Conservation (phyloP, 2,113 vertebrate species). For the Periophthalmodon schlosseri region DNA sequence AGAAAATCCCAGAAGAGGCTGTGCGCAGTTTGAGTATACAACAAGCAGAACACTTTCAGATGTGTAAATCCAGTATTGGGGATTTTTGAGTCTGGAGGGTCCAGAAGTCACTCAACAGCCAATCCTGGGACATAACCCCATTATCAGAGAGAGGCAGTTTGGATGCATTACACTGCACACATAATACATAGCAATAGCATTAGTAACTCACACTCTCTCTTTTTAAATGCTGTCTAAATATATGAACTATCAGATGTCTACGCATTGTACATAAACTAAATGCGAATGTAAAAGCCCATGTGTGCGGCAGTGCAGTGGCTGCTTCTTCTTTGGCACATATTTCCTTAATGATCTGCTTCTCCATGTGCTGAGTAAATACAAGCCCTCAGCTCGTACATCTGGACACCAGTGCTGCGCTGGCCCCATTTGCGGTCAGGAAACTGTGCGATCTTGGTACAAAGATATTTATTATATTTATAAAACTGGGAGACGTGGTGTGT, state of each 20-base stretch:
- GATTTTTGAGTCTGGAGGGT: slow-evolving; percentile 50
- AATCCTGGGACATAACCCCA: slow-evolving; percentile 10
- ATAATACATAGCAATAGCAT: not conserved
- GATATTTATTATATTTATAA: slow-evolving; percentile 75
- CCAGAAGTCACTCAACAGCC: slow-evolving; percentile 47
- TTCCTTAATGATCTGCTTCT: slow-evolving; percentile 70
- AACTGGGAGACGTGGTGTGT: slow-evolving; percentile 55
- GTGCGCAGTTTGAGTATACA: slow-evolving; percentile 56
- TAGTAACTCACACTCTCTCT: not conserved
- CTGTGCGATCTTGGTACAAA: slow-evolving; percentile 69
- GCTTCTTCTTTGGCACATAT: slow-evolving; percentile 62
- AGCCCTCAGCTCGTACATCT: slow-evolving; percentile 62
- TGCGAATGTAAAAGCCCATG: slow-evolving; percentile 31
- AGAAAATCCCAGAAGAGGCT: slow-evolving; percentile 72
- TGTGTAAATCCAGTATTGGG: slow-evolving; percentile 63
- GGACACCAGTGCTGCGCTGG: slow-evolving; percentile 57
- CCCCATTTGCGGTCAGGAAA: slow-evolving; percentile 70
- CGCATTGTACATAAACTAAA: not conserved
- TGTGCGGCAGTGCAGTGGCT: slow-evolving; percentile 54
- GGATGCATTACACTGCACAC: not conserved
- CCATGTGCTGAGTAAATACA: slow-evolving; percentile 70
- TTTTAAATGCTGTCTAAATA: not conserved
- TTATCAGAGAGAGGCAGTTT: not conserved
- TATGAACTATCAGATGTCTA: not conserved
- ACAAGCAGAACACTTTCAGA: slow-evolving; percentile 73